These are phyloP conservation scores for Drosophila obscura DNA, from an alignment of 1,140 invertebrate genomes.

Conservation along the genomic window DNA sequence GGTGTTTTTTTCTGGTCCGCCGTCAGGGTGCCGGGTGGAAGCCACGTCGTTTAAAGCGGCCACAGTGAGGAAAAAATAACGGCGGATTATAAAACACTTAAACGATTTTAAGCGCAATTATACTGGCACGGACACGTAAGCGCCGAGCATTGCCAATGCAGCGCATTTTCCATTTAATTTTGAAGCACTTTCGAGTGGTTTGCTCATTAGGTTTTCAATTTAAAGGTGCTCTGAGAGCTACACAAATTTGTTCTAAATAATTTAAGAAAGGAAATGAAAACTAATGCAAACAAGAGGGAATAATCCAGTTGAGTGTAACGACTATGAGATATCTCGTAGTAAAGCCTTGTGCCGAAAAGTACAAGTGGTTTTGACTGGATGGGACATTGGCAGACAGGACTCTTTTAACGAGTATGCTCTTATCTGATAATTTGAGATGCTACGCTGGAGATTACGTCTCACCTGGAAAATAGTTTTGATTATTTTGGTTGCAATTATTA, in stretches of 20 bases:
- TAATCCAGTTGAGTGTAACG: no score
- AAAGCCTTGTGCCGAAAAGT: no score
- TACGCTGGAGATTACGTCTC: no score
- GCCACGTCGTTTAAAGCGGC: slow-evolving; percentile 58
- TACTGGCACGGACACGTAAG: slow-evolving; percentile 71
- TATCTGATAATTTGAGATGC: no score
- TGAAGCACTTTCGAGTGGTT: slow-evolving; percentile 37
- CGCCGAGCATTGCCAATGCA: slow-evolving; percentile 34
- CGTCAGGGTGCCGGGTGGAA: slow-evolving; percentile 24
- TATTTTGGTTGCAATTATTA: no score
- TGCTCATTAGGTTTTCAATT: slow-evolving; percentile 74
- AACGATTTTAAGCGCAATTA: slow-evolving; percentile 82
- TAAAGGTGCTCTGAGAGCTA: slow-evolving; percentile 36
- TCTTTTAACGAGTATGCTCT: no score
- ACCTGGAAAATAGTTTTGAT: no score
- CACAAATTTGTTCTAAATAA: slow-evolving; percentile 22
- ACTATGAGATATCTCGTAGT: no score
- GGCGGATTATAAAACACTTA: slow-evolving; percentile 81
- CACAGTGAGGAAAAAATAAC: slow-evolving; percentile 48
- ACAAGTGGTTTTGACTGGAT: neutral
- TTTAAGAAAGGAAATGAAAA: slow-evolving; percentile 6
- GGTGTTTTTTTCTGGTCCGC: slow-evolving; percentile 30
- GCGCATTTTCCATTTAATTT: slow-evolving; percentile 57
- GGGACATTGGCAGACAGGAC: neutral
- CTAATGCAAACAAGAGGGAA: no score